phyloP scores from a whole-genome alignment of 2,888 invertebrate genomes.

The Dioctria rufipes region DNA sequence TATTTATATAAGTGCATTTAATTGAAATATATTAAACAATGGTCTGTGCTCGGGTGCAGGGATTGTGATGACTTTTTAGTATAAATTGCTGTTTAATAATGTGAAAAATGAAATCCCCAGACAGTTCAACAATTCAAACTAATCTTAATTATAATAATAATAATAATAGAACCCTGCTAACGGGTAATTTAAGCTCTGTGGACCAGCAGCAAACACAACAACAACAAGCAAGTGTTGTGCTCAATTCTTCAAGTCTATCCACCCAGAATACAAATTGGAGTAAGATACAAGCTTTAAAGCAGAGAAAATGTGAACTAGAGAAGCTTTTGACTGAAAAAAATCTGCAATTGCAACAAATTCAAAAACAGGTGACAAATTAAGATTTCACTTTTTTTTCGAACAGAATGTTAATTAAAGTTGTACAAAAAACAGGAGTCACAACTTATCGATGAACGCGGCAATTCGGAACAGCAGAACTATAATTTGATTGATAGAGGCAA shows the following conservation, averaged over 20 bases:
- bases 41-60: too few species aligned
- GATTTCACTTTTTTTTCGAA: conserved; percentile 26
- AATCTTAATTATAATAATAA: neutral
- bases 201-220: neutral
- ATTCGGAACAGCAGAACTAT: neutral
- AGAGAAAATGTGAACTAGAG: conserved; percentile 68
- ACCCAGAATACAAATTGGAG: conserved; percentile 53
- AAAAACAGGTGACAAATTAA: conserved; percentile 63
- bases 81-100: too few species aligned
- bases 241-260: neutral
- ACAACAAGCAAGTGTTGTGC: neutral
- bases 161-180: neutral
- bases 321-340: conserved; percentile 69
- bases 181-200: neutral
- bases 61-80: too few species aligned
- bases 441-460: conserved; percentile 63
- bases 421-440: conserved; percentile 64
- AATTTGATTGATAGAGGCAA: neutral
- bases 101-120: conserved; percentile 30
- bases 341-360: conserved; percentile 69
- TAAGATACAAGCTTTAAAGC: conserved; percentile 65
- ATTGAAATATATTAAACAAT: too few species aligned
- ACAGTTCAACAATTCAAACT: conserved; percentile 1
- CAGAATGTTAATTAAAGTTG: neutral
- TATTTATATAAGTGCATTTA: too few species aligned